Evolutionary conservation across 2,888 invertebrate species (phyloP).

Genomic region (Strigamia crassipes): DNA sequence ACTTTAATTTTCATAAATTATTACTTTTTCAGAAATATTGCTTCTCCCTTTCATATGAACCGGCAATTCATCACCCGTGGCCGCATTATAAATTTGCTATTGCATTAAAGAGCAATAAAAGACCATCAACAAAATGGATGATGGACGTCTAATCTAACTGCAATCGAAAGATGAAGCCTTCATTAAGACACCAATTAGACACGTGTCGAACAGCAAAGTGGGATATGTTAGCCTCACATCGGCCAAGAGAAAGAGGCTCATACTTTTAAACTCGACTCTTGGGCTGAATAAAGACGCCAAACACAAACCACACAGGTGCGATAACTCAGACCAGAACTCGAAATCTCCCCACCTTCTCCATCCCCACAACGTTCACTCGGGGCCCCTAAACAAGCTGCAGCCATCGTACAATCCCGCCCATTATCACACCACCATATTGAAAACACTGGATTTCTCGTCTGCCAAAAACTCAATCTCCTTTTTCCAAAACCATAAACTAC

Average conservation of each 20-base stretch:
- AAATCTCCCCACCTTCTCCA: conserved; percentile 35
- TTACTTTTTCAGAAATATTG: conserved; percentile 29
- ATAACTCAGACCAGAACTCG: conserved; percentile 42
- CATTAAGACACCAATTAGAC: conserved; percentile 42
- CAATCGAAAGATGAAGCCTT: conserved; percentile 23
- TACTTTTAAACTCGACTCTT: conserved; percentile 42
- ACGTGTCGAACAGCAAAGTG: conserved; percentile 38
- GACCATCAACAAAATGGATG: conserved; percentile 37
- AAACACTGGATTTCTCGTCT: conserved; percentile 36
- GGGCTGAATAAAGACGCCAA: conserved; percentile 40
- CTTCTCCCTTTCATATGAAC: conserved; percentile 27
- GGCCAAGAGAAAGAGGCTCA: conserved; percentile 42
- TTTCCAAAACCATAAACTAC: not conserved
- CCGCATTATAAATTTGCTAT: conserved; percentile 30
- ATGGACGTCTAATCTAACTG: conserved; percentile 2
- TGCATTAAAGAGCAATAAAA: conserved; percentile 42
- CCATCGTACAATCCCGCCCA: conserved; percentile 28
- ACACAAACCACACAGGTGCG: conserved; percentile 42
- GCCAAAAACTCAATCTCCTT: conserved; percentile 33
- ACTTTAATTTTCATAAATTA: conserved; percentile 37
- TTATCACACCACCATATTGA: conserved; percentile 42
- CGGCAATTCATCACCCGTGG: conserved; percentile 32
- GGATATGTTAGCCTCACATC: conserved; percentile 37
- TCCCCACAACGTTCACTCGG: conserved; percentile 42
- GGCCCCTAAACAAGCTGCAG: conserved; percentile 38